These are phyloP conservation scores for Xerus rutilus DNA, from an alignment of 2,797 vertebrate genomes.

Conservation along the genomic window DNA sequence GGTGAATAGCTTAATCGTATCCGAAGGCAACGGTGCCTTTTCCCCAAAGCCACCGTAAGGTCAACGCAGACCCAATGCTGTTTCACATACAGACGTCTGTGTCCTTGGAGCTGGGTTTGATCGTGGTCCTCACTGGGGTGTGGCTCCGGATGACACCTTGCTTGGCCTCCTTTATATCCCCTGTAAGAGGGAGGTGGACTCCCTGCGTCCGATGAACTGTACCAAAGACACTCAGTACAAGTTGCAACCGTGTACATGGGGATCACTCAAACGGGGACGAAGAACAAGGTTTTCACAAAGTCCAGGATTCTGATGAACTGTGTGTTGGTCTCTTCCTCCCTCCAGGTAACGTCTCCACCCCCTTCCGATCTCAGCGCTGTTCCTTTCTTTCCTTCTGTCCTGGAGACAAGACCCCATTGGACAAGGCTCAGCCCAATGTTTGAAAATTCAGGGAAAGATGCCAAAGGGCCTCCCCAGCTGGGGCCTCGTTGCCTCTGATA, in stretches of 20 bases:
- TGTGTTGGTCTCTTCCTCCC: no score
- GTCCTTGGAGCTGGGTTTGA: background rate
- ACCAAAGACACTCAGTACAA: background rate
- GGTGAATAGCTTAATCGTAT: background rate
- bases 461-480: slow-evolving; percentile 57
- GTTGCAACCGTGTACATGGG: background rate
- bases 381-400: background rate
- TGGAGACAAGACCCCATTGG: background rate
- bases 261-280: background rate
- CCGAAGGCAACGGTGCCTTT: rapidly evolving
- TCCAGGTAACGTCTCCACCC: background rate
- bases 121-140: background rate
- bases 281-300: background rate
- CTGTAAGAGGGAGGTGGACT: background rate
- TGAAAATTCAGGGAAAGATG: slow-evolving; percentile 61
- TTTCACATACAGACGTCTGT: no score
- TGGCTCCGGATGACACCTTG: background rate
- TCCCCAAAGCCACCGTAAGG: background rate
- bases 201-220: rapidly evolving
- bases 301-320: no score
- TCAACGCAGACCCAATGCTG: background rate
- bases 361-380: background rate
- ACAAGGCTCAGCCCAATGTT: slow-evolving; percentile 42
- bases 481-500: slow-evolving; percentile 69
- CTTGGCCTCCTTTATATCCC: background rate